Evolutionary conservation across 2,113 vertebrate species (phyloP).

Genomic region (Dipodomys ordii): DNA sequence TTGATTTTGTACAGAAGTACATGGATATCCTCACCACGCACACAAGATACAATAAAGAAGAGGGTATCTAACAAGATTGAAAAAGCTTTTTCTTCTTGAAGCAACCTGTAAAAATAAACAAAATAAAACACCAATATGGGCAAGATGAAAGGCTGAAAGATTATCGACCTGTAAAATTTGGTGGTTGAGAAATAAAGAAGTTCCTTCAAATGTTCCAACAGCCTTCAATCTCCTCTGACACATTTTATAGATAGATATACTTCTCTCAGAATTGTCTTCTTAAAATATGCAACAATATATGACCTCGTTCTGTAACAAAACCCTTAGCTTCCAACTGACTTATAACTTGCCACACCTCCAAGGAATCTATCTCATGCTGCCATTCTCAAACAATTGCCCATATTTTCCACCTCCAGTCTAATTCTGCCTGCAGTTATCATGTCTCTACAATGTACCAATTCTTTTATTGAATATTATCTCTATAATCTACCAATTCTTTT

Average conservation of each 20-base stretch:
- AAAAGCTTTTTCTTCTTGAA: not conserved
- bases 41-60: not conserved
- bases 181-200: not conserved
- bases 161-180: not conserved
- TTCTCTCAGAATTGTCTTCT: not conserved
- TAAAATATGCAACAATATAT: accelerated
- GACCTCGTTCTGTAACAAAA: not conserved
- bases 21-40: accelerated
- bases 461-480: not conserved
- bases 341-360: not conserved
- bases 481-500: no score
- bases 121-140: no score
- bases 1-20: not conserved
- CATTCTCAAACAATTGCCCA: not conserved
- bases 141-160: not conserved
- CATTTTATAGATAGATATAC: not conserved
- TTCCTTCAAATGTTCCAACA: not conserved
- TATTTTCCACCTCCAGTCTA: not conserved
- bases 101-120: not conserved
- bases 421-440: not conserved
- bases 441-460: not conserved
- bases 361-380: not conserved
- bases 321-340: not conserved
- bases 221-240: not conserved
- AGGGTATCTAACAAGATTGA: accelerated